phyloP scores from a whole-genome alignment of 2,113 vertebrate species.

The Gavia stellata region DNA sequence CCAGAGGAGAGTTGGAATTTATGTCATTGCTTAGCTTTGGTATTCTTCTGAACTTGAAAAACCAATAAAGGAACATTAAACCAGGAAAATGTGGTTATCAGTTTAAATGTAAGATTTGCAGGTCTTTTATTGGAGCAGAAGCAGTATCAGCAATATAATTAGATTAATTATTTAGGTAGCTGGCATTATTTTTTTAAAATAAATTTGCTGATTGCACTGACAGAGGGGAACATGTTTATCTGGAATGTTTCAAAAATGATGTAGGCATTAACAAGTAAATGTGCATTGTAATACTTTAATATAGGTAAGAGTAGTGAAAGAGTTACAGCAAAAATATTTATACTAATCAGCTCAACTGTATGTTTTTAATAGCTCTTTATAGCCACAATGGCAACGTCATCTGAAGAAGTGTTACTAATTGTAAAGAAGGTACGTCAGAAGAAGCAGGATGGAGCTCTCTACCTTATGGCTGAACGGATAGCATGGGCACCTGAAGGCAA shows the following conservation, averaged over 20 bases:
- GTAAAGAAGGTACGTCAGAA: constrained; percentile 95
- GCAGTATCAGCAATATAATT: neutral
- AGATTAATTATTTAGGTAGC: neutral
- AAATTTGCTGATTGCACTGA: neutral
- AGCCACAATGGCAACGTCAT: constrained; percentile 88
- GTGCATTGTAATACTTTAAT: neutral
- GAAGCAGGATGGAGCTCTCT: constrained; percentile 97
- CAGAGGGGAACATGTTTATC: neutral
- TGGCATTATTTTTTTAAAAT: neutral
- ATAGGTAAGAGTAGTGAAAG: neutral
- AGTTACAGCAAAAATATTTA: neutral
- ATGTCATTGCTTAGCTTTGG: neutral
- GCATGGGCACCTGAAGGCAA: constrained; percentile 98
- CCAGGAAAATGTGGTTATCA: neutral
- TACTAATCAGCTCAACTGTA: neutral
- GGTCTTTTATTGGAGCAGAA: neutral
- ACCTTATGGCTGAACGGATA: constrained; percentile 95
- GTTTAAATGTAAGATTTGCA: neutral
- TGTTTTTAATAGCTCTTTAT: constrained; percentile 10
- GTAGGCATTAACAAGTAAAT: neutral
- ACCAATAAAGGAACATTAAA: neutral
- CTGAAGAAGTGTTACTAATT: constrained; percentile 95
- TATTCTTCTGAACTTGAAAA: neutral
- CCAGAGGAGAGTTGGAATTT: neutral
- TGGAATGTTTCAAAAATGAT: neutral